These are phyloP conservation scores for Eilema griseolum DNA, from an alignment of 2,888 invertebrate genomes.

Conservation along the genomic window DNA sequence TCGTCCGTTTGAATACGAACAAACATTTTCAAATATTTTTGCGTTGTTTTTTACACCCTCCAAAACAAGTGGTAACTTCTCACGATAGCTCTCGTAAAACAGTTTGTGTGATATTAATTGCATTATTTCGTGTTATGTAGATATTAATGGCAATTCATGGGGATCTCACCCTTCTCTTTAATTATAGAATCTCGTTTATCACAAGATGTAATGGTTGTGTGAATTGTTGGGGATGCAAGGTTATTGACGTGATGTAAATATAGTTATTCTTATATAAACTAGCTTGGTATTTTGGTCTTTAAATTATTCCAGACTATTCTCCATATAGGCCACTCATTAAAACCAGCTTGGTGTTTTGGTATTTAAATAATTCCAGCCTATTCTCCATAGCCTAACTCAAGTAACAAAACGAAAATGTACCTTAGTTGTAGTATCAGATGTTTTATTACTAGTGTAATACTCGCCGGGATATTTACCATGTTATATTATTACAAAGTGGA, in stretches of 20 bases:
- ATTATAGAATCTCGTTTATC: constrained; percentile 81
- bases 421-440: no score
- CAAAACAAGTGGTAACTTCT: constrained; percentile 78
- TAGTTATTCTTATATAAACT: not conserved
- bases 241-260: constrained; percentile 7
- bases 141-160: constrained; percentile 78
- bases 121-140: constrained; percentile 83
- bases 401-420: no score
- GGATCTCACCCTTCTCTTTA: constrained; percentile 76
- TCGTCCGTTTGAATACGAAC: constrained; percentile 24
- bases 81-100: constrained; percentile 77
- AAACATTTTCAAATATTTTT: constrained; percentile 40
- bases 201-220: constrained; percentile 71
- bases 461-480: no score
- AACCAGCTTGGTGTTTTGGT: not conserved
- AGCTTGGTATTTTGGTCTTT: not conserved
- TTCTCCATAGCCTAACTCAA: not conserved
- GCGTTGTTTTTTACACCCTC: constrained; percentile 73
- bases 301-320: not conserved
- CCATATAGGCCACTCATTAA: no score
- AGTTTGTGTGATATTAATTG: constrained; percentile 81
- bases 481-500: no score
- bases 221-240: constrained; percentile 61
- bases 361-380: not conserved
- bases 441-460: no score